Evolutionary conservation across 64 coral and sea anemone species (phyloP).

Genomic region (Montipora capricornis): DNA sequence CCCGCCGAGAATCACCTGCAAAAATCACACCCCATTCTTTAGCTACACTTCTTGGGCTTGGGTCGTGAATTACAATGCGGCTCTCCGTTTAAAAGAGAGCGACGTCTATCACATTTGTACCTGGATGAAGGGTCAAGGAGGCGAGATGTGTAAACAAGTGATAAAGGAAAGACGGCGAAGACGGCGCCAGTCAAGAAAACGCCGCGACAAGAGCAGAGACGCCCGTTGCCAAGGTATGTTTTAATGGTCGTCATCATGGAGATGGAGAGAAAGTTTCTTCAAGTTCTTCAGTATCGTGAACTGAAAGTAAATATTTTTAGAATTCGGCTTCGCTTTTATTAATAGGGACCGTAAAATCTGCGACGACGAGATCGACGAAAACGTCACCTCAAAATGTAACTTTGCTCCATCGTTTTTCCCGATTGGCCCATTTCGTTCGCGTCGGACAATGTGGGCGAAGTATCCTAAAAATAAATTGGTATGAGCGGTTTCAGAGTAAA

Average conservation of each 20-base stretch:
- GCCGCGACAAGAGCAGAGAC: neutral
- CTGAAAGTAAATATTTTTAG: too few relatives aligned
- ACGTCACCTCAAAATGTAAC: too few relatives aligned
- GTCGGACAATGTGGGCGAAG: too few relatives aligned
- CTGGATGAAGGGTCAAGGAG: slow-evolving; percentile 16
- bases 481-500: too few relatives aligned
- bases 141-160: slow-evolving; percentile 5
- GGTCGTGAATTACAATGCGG: slow-evolving; percentile 5
- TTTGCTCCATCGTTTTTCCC: too few relatives aligned
- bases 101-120: slow-evolving; percentile 37
- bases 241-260: neutral
- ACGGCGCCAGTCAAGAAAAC: slow-evolving; percentile 12
- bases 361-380: too few relatives aligned
- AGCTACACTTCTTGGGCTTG: neutral
- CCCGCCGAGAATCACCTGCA: neutral
- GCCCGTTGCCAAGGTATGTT: neutral
- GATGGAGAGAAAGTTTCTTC: neutral
- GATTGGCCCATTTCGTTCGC: too few relatives aligned
- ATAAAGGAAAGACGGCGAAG: slow-evolving; percentile 17
- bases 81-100: slow-evolving; percentile 11
- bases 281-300: neutral
- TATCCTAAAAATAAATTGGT: too few relatives aligned
- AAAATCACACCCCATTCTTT: neutral
- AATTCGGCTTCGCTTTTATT: too few relatives aligned
- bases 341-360: too few relatives aligned